These are phyloP conservation scores for Panopea generosa DNA, from an alignment of 2,888 invertebrate genomes.

Conservation along the genomic window DNA sequence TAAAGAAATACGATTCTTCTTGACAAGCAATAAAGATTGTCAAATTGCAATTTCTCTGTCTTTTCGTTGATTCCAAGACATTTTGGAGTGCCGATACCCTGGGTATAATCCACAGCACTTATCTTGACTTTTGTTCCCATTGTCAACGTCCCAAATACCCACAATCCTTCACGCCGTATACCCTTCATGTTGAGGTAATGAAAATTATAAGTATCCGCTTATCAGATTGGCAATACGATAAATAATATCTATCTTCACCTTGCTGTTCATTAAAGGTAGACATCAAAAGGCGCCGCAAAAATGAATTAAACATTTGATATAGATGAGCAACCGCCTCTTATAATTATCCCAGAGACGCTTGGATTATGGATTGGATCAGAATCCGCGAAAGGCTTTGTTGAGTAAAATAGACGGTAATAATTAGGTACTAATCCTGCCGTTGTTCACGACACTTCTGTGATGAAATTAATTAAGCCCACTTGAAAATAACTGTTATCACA, in stretches of 20 bases:
- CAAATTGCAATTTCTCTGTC: conserved; percentile 6
- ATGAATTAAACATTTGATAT: conserved; percentile 48
- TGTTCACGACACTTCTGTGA: too few species aligned
- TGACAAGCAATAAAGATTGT: not conserved
- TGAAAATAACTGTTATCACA: not conserved
- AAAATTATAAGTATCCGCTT: conserved; percentile 36
- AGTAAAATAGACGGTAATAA: too few species aligned
- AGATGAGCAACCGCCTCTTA: conserved; percentile 10
- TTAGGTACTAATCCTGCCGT: too few species aligned
- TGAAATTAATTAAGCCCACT: too few species aligned
- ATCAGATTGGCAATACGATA: conserved; percentile 59
- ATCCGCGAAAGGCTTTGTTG: not conserved
- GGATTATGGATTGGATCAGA: conserved; percentile 8
- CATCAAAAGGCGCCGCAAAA: conserved; percentile 58
- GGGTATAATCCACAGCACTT: conserved; percentile 6
- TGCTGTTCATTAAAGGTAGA: conserved; percentile 44
- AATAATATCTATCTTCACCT: conserved; percentile 50
- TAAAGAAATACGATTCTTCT: too few species aligned
- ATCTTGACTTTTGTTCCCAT: not conserved
- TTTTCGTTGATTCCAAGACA: not conserved
- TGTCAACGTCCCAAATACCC: not conserved
- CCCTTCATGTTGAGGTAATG: conserved; percentile 21
- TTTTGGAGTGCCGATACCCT: conserved; percentile 5
- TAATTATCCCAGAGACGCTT: conserved; percentile 25
- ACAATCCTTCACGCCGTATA: conserved; percentile 1